phyloP scores from a whole-genome alignment of 2,113 vertebrate genomes.

The Leucopternis melanops region DNA sequence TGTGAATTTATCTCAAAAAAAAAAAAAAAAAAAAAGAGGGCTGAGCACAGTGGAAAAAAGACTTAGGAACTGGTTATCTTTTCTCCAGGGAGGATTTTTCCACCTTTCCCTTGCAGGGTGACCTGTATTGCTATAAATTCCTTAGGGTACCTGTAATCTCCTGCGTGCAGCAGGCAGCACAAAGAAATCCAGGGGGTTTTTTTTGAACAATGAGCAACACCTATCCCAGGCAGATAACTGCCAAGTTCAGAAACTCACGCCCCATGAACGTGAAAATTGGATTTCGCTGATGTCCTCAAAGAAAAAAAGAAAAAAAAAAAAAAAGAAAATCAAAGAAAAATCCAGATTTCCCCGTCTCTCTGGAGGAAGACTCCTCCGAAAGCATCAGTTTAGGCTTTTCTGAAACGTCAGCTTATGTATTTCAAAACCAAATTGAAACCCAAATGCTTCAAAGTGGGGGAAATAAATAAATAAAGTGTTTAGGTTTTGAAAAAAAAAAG shows the following conservation, averaged over 20 bases:
- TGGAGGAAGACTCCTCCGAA: background rate
- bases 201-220: background rate
- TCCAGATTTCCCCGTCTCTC: background rate
- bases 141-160: background rate
- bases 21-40: too few species aligned
- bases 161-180: background rate
- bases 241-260: background rate
- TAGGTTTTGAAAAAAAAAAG: background rate
- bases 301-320: background rate
- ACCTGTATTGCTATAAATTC: background rate
- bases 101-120: background rate
- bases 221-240: background rate
- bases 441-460: background rate
- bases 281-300: background rate
- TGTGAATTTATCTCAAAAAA: background rate
- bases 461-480: background rate
- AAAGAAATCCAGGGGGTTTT: background rate
- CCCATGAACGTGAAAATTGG: fast-evolving
- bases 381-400: background rate
- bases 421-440: background rate
- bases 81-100: background rate
- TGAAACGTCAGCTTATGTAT: background rate
- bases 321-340: background rate
- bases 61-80: background rate
- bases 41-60: background rate